A percentile compares a stretch with the other conserved stretches of the same genome.
These are phyloP conservation scores for Phylloscopus collybita DNA, from an alignment of 2,797 vertebrate genomes.

Conservation along the genomic window DNA sequence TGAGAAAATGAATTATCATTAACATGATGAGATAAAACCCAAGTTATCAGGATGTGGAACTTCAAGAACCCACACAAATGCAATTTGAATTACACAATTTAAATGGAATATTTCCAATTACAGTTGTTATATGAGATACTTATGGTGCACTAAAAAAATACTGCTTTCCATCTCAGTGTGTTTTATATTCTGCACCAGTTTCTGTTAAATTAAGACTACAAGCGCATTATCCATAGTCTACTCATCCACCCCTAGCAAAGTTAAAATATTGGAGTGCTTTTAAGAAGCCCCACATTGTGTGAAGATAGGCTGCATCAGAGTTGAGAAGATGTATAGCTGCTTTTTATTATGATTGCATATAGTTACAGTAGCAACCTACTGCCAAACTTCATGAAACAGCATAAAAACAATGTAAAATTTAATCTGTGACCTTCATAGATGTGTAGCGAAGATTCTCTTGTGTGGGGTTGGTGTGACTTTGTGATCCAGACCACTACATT, in stretches of 20 bases:
- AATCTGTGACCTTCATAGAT: background rate
- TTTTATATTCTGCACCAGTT: background rate
- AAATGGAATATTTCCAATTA: constrained; percentile 5
- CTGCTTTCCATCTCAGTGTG: background rate
- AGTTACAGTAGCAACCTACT: background rate
- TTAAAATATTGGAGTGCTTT: background rate
- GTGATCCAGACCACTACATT: background rate
- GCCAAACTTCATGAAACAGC: background rate
- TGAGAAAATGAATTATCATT: background rate
- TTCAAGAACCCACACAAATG: background rate
- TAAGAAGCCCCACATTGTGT: background rate
- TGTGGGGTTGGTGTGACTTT: background rate
- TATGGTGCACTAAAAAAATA: background rate
- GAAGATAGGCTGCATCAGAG: background rate
- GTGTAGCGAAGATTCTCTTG: background rate
- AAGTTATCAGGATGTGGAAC: background rate
- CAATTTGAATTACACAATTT: background rate
- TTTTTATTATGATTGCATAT: background rate
- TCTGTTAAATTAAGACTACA: background rate
- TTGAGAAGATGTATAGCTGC: background rate
- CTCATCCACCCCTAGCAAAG: background rate
- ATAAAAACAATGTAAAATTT: background rate
- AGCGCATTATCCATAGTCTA: background rate
- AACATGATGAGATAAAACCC: background rate
- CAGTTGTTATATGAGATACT: background rate